Percentiles rank a stretch among this genome's conserved stretches.
Evolutionary conservation across 2,888 invertebrate genomes (phyloP).

Genomic region (Nymphalis polychloros): DNA sequence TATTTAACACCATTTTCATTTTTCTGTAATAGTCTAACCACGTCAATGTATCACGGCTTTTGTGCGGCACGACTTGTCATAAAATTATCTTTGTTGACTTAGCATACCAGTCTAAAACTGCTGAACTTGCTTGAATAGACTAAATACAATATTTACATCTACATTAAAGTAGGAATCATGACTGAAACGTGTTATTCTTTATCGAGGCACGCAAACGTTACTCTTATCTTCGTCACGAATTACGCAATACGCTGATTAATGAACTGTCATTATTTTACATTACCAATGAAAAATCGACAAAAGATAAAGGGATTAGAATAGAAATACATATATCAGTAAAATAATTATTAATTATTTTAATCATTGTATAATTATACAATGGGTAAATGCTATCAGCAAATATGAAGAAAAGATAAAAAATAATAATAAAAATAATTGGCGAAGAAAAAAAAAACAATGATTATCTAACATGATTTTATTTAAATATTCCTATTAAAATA

Average conservation of each 20-base stretch:
- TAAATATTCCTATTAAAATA: slow-evolving; percentile 63
- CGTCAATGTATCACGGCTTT: slow-evolving; percentile 4
- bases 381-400: not conserved
- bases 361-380: not conserved
- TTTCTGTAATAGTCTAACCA: slow-evolving; percentile 2
- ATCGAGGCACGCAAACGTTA: slow-evolving; percentile 22
- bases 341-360: not conserved
- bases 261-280: slow-evolving; percentile 1
- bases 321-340: not conserved
- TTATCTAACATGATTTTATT: slow-evolving; percentile 74
- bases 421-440: slow-evolving; percentile 7
- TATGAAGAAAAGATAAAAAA: not conserved
- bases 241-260: slow-evolving; percentile 17
- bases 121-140: not conserved
- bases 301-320: not conserved
- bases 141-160: not conserved
- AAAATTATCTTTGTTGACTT: not conserved
- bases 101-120: not conserved
- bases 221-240: slow-evolving; percentile 19
- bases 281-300: not conserved
- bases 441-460: slow-evolving; percentile 33
- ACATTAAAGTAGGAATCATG: slow-evolving; percentile 12
- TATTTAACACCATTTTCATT: slow-evolving; percentile 9
- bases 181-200: slow-evolving; percentile 26
- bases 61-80: slow-evolving; percentile 1